Percentiles rank a stretch among this genome's conserved stretches.
phyloP scores from a whole-genome alignment of 2,797 vertebrate species.

The Chiropotes sagulatus region DNA sequence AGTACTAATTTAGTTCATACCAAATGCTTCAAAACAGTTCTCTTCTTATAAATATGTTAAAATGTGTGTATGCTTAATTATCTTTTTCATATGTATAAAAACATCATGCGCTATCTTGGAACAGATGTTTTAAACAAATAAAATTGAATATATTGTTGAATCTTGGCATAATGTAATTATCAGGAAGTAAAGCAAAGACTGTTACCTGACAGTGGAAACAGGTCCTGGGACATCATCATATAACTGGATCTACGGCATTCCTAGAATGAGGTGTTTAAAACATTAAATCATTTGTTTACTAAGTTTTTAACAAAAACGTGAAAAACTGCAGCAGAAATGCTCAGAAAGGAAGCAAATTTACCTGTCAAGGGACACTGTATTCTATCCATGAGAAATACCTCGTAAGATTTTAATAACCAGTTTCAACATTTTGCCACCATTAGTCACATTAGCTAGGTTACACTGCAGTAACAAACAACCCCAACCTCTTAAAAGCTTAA shows the following conservation, averaged over 20 bases:
- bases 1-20: background rate
- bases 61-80: background rate
- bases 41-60: slow-evolving; percentile 1
- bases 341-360: background rate
- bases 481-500: background rate
- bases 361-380: background rate
- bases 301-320: slow-evolving; percentile 25
- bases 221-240: background rate
- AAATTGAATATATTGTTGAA: background rate
- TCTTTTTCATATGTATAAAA: slow-evolving; percentile 22
- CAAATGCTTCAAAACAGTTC: slow-evolving; percentile 14
- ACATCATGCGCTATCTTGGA: background rate
- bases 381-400: background rate
- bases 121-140: slow-evolving; percentile 7
- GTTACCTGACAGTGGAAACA: background rate
- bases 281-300: background rate
- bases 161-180: background rate
- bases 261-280: background rate
- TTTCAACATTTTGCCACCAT: background rate
- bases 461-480: background rate
- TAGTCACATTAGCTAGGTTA: background rate
- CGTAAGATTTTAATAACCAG: background rate
- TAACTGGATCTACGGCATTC: background rate
- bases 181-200: slow-evolving; percentile 11
- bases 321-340: background rate